Base-by-base conservation (phyloP, 2,888 invertebrate species). In the Andrena fulva region DNA sequence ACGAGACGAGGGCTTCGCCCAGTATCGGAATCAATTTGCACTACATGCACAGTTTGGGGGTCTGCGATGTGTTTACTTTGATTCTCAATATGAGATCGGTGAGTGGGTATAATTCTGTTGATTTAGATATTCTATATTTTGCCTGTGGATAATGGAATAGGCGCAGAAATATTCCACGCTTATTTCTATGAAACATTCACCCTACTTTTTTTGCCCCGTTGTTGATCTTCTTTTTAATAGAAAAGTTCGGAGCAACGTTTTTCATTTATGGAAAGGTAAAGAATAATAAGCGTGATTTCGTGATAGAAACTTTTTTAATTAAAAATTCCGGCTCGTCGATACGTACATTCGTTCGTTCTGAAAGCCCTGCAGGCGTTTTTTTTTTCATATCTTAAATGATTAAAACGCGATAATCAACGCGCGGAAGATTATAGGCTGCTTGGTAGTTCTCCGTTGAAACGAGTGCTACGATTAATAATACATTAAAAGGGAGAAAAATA, bases 261-360 rank as follows among this genome's bases (percentile, higher is more conserved):
- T 24, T 20, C 20, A 27, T 24, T 68, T 27, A 31, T 31, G 35
- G 60, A 35, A 52, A 2, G 10, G 24, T n/a, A 20, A 33, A 64
- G 10, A 33, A 50, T 48, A 67, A 59, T 59, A 73, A 29, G 16
- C 29, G 16, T 31, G 20, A 74, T 48, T 48, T 48, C n/a, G 2
- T 3, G 67, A 10, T 67, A 10, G 10, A 60, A 59, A 67, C 31
- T 59, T 74, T 67, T 67, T 59, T 56, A 74, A 67, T 59, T 67
- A 74, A 67, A 74, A 74, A 67, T 67, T 67, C 48, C 16, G 48
- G 29, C 4, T 50, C 60, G 48, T 62, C 48, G 50, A 50, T 50
- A 50, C 31, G n/a, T 12, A 54, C 8, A 42, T 35, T 27, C n/a
- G 24, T 52, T 64, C 64, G 33, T 72, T 27, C 35, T 12, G n/a